phyloP scores from a whole-genome alignment of 2,888 invertebrate species.

The Chydorus sphaericus region DNA sequence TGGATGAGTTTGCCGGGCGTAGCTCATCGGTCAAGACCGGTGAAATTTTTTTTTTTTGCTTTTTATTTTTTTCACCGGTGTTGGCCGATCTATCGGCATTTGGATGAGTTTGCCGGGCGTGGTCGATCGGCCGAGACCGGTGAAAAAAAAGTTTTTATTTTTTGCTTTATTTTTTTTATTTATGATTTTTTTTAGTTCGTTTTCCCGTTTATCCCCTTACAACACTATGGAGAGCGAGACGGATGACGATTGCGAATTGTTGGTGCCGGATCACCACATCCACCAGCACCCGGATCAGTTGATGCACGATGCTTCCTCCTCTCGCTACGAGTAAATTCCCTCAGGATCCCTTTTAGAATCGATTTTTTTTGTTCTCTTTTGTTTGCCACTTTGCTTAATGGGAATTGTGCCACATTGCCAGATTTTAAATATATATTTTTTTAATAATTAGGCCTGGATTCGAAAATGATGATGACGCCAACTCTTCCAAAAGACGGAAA shows the following conservation, averaged over 20 bases:
- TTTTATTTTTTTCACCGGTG: too few relatives aligned
- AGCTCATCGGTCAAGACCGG: too few relatives aligned
- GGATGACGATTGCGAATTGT: conserved; percentile 41
- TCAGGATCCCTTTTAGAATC: not conserved
- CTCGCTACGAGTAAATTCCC: conserved; percentile 32
- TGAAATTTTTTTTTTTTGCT: too few relatives aligned
- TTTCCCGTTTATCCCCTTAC: conserved; percentile 16
- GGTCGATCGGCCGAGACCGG: too few relatives aligned
- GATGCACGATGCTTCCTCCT: conserved; percentile 25
- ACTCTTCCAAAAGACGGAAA: conserved; percentile 71
- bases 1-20: too few relatives aligned
- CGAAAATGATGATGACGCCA: conserved; percentile 37
- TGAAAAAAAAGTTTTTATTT: not conserved
- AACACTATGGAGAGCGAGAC: conserved; percentile 61
- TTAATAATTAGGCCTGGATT: conserved; percentile 22
- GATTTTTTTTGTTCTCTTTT: conserved; percentile 24
- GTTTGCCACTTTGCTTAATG: conserved; percentile 32
- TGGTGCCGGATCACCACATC: conserved; percentile 20
- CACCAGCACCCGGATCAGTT: too few relatives aligned
- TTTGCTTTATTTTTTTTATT: not conserved
- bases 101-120: too few relatives aligned
- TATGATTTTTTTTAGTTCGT: conserved; percentile 7
- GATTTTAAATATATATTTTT: conserved; percentile 5
- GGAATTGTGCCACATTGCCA: too few relatives aligned
- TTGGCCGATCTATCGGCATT: too few relatives aligned